Base-by-base conservation (phyloP, 1,140 invertebrate genomes). In the Sipha flava region DNA sequence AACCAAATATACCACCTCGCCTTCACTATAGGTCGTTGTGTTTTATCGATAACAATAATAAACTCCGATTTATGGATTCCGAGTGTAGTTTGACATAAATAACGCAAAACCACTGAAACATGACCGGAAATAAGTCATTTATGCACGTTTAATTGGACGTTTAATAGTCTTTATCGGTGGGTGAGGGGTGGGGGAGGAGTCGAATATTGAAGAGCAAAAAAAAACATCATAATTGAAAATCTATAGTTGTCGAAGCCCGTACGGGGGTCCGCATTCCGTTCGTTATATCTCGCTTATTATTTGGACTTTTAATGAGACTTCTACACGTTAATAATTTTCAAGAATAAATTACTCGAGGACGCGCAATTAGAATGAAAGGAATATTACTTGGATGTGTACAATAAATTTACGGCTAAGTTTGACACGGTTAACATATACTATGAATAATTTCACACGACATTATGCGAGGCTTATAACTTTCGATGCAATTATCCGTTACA, bases 281-380 rank as follows among this genome's bases (percentile, higher is more conserved):
- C n/a, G n/a, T n/a, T n/a, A n/a, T 23, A 26, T 14, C 21, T n/a
- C 23, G 6, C 1, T 16, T 64, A 68, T 52, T 68, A 23, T 43
- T 72, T 72, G 29, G 29, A 14, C 21, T 26, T 68, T 52, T 47
- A 16, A 68, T 68, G 43, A 43, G n/a, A n/a, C n/a, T 68, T 52
- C 47, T 40, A 64, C 31, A 37, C 34, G 79, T 68, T 72, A 80
- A 80, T 47, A 26, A 49, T 54, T 37, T 37, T 72, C 26, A 9
- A 52, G 43, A 47, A 54, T 68, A 80, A 52, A 68, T 68, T 40
- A 68, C 5, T n/a, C 16, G 29, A 12, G 3, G 21, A 70, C 26
- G 21, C 10, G 26, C 62, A 81, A 81, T 62, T 45, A 80, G 62
- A 80, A 54, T 62, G 80, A 73, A 57, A 66, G 26, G n/a, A 9